Percentiles rank a stretch among this genome's conserved stretches.
Conservation (phyloP, 2,113 vertebrate species). For the Ageneiosus marmoratus region DNA sequence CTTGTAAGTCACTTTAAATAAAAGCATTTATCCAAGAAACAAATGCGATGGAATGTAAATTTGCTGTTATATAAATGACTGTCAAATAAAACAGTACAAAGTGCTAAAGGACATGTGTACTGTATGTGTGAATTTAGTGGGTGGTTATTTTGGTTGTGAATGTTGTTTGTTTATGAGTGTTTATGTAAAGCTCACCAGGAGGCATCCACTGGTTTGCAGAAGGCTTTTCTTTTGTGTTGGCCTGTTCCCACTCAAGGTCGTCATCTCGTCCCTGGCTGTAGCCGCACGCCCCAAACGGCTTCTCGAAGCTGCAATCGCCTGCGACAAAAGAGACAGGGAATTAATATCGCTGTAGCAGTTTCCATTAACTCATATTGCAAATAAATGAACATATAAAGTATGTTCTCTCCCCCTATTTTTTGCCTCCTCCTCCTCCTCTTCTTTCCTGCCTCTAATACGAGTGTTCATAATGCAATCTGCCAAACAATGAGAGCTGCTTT, state of each 20-base stretch:
- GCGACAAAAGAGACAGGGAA: slow-evolving; percentile 57
- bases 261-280: slow-evolving; percentile 90
- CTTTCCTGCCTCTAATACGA: slow-evolving; percentile 39
- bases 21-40: background rate
- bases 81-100: background rate
- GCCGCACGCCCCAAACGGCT: slow-evolving; percentile 84
- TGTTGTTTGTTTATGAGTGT: background rate
- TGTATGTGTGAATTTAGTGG: background rate
- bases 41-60: background rate
- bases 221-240: slow-evolving; percentile 79
- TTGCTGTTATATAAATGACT: background rate
- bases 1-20: background rate
- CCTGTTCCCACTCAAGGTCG: slow-evolving; percentile 94
- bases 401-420: slow-evolving; percentile 25
- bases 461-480: slow-evolving; percentile 70
- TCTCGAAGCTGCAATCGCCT: slow-evolving; percentile 95
- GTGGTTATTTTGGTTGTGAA: background rate
- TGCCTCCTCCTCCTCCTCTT: background rate
- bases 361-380: slow-evolving; percentile 66
- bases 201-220: slow-evolving; percentile 88
- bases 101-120: background rate
- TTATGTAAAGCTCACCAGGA: slow-evolving; percentile 76
- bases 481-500: slow-evolving; percentile 71
- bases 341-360: slow-evolving; percentile 55
- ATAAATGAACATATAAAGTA: slow-evolving; percentile 68